A percentile compares a stretch with the other conserved stretches of the same genome.
Evolutionary conservation across 2,797 vertebrate species (phyloP).

Genomic region (Alexandromys oeconomus): DNA sequence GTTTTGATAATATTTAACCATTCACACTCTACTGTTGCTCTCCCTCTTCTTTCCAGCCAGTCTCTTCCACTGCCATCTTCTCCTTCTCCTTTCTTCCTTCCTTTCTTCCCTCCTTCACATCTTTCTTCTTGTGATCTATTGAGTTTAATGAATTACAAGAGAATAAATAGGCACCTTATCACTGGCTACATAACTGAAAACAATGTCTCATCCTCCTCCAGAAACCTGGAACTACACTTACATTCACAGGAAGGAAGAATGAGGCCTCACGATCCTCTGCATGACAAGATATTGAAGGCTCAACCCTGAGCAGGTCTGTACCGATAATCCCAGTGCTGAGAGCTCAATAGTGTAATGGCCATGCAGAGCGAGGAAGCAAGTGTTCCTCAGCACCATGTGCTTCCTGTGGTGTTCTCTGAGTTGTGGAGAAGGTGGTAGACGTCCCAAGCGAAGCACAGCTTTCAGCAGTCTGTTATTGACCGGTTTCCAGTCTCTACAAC

Average conservation of each 20-base stretch:
- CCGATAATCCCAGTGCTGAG: not conserved
- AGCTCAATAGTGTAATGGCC: not conserved
- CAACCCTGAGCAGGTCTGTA: not conserved
- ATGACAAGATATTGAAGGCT: not conserved
- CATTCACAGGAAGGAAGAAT: not conserved
- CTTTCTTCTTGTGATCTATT: not conserved
- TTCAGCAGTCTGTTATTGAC: not conserved
- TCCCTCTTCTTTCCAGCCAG: not conserved
- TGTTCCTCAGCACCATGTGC: not conserved
- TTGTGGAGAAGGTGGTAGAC: not conserved
- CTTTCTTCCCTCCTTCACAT: not conserved
- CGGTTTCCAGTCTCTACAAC: not conserved
- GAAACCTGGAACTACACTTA: not conserved
- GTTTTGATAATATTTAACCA: not conserved
- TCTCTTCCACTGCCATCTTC: not conserved
- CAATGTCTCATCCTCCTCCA: not conserved
- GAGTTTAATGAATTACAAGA: not conserved
- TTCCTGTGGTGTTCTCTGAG: not conserved
- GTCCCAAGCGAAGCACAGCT: not conserved
- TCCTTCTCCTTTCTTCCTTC: not conserved
- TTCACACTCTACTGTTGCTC: not conserved
- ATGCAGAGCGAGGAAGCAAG: not conserved
- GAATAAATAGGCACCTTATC: not conserved
- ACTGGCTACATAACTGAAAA: not conserved
- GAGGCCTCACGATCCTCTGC: no score